phyloP scores from a whole-genome alignment of 2,888 invertebrate genomes.

The Teleogryllus oceanicus region DNA sequence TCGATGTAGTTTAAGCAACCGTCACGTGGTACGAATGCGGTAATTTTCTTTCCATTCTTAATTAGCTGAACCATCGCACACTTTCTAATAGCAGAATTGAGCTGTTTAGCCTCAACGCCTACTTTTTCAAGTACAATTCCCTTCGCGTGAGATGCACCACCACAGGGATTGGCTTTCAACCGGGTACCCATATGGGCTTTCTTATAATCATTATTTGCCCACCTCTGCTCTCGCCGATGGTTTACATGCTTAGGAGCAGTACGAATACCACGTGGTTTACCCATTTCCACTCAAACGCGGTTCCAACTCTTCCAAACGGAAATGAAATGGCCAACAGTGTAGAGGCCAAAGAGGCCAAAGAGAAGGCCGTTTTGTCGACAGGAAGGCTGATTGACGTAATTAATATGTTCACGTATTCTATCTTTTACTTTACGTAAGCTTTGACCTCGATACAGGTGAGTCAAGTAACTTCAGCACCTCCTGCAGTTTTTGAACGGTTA shows the following conservation, averaged over 20 bases:
- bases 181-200: constrained; percentile 99
- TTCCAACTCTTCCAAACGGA: too few relatives aligned
- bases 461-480: too few relatives aligned
- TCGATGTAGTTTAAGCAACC: constrained; percentile 99
- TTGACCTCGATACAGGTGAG: too few relatives aligned
- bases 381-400: too few relatives aligned
- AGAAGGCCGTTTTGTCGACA: too few relatives aligned
- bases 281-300: constrained; percentile 45
- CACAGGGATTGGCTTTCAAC: constrained; percentile 99
- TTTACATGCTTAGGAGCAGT: constrained; percentile 98
- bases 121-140: constrained; percentile 99
- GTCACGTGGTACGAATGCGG: constrained; percentile 98
- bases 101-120: constrained; percentile 99
- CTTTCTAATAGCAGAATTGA: constrained; percentile 99
- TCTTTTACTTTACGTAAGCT: too few relatives aligned
- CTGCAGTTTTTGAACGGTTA: too few relatives aligned
- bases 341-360: too few relatives aligned
- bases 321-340: too few relatives aligned
- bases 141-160: constrained; percentile 99
- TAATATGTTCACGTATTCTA: too few relatives aligned
- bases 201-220: constrained; percentile 99
- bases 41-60: constrained; percentile 99
- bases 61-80: constrained; percentile 98
- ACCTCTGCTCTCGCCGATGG: constrained; percentile 95
- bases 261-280: constrained; percentile 98